Evolutionary conservation across 2,888 invertebrate species (phyloP).

Genomic region (Tridacna crocea): DNA sequence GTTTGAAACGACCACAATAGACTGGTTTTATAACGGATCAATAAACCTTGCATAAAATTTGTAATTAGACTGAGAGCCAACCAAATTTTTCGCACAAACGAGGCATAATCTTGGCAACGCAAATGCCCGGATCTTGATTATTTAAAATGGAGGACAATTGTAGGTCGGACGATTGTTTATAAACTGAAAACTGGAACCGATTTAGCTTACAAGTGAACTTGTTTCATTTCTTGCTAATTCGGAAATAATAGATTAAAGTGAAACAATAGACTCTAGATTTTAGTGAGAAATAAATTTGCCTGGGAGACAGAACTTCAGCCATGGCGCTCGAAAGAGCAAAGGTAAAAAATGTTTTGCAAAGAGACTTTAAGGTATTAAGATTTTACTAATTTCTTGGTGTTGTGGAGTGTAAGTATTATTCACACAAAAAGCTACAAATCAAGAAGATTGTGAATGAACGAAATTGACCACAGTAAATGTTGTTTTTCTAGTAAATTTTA

Average conservation of each 20-base stretch:
- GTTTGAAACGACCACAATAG: too few species aligned
- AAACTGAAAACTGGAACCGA: slow-evolving; percentile 6
- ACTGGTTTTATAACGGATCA: too few species aligned
- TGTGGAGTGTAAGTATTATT: slow-evolving; percentile 6
- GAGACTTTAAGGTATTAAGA: slow-evolving; percentile 39
- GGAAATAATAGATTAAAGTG: not conserved
- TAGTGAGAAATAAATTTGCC: not conserved
- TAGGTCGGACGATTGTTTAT: slow-evolving; percentile 45
- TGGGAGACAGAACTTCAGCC: not conserved
- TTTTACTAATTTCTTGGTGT: slow-evolving; percentile 15
- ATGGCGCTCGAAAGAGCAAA: slow-evolving; percentile 75
- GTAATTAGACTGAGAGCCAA: not conserved
- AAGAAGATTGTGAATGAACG: too few species aligned
- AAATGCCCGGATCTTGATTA: slow-evolving; percentile 76
- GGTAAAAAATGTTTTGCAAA: slow-evolving; percentile 65
- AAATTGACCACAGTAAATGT: too few species aligned
- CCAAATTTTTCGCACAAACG: slow-evolving; percentile 22
- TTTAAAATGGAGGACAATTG: slow-evolving; percentile 71
- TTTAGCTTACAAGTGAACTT: not conserved
- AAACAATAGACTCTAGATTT: not conserved
- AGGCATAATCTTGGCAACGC: slow-evolving; percentile 75
- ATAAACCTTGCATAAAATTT: too few species aligned
- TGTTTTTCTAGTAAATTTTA: too few species aligned
- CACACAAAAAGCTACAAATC: not conserved
- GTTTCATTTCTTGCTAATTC: not conserved